Conservation (phyloP, 2,888 invertebrate species). For the Acronicta alni region DNA sequence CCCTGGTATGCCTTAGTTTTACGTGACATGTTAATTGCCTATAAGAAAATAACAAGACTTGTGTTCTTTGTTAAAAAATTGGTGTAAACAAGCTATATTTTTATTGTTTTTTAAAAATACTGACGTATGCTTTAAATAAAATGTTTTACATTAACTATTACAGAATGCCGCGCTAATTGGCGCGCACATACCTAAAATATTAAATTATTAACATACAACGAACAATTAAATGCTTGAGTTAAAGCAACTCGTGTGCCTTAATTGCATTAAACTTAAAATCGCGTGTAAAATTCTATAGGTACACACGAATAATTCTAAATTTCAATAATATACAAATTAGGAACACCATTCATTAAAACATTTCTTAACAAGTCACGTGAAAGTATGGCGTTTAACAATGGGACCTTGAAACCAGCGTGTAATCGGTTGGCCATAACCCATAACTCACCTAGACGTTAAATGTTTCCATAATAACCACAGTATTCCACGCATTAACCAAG, state of each 20-base stretch:
- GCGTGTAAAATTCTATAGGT: conserved; percentile 31
- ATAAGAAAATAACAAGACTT: too few species aligned
- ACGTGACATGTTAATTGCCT: conserved; percentile 32
- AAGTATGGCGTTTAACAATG: conserved; percentile 44
- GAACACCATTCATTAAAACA: conserved; percentile 31
- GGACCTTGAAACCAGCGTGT: conserved; percentile 54
- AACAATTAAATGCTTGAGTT: conserved; percentile 30
- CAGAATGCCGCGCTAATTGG: too few species aligned
- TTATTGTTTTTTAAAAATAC: too few species aligned
- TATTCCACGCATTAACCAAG: conserved; percentile 36
- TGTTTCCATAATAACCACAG: conserved; percentile 54
- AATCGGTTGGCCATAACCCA: conserved; percentile 50
- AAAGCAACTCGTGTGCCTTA: conserved; percentile 26
- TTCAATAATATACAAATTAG: conserved; percentile 19
- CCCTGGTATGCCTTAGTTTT: conserved; percentile 48
- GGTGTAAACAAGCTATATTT: too few species aligned
- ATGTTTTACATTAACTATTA: too few species aligned
- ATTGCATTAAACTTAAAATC: conserved; percentile 25
- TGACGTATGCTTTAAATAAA: too few species aligned
- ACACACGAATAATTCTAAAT: conserved; percentile 28
- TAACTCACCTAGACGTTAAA: conserved; percentile 49
- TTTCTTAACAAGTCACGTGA: conserved; percentile 48
- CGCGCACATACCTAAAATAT: neutral
- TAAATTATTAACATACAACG: conserved; percentile 8
- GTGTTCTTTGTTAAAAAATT: too few species aligned